Base-by-base conservation (phyloP, 2,797 vertebrate species). In the Cyclopterus lumpus region DNA sequence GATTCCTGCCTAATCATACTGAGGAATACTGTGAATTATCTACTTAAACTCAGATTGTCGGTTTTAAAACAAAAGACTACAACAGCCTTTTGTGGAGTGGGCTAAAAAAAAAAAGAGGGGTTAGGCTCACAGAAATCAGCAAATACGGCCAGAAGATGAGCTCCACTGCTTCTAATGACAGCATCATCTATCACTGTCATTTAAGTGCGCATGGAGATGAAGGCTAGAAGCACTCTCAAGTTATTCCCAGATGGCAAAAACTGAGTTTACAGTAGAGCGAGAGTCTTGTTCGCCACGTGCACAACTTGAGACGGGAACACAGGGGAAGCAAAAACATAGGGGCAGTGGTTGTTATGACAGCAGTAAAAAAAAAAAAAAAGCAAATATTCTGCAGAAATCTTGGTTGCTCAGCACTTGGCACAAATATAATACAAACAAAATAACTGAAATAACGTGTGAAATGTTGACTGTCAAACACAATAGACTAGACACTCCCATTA, bases 171-270 rank as follows among this genome's bases (percentile, higher is more conserved):
- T 90, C 73, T 77, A 81, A 84, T 85, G 89, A 83, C 89, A 88
- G 63, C 79, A 42, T 85, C 77, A 89, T 93, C 76, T 70, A 75
- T 92, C 91, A 90, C 60, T 84, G 87, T 90, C 91, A 80, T 82
- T 84, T 87, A 64, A 44, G 18, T 62, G 77, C 81, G 89, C 48
- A 63, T 65, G 72, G 76, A 90, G 57, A 67, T 75, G 61, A 82
- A 69, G 61, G 54, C 59, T 66, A 71, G 65, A 77, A 85, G 81
- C 64, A 14, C 64, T 83, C 70, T 71, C 73, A 81, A 72, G 83
- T 63, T 70, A 44, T 68, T 57, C 69, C 48, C 73, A 65, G 34
- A 80, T 80, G 70, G 79, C 34, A 73, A 53, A 73, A 87, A 71
- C 67, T 72, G 58, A 79, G 54, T 40, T 68, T 54, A 53, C 59